A percentile compares a stretch with the other conserved stretches of the same genome.
Conservation (phyloP, 2,113 vertebrate species). For the Cyprinus carpio region DNA sequence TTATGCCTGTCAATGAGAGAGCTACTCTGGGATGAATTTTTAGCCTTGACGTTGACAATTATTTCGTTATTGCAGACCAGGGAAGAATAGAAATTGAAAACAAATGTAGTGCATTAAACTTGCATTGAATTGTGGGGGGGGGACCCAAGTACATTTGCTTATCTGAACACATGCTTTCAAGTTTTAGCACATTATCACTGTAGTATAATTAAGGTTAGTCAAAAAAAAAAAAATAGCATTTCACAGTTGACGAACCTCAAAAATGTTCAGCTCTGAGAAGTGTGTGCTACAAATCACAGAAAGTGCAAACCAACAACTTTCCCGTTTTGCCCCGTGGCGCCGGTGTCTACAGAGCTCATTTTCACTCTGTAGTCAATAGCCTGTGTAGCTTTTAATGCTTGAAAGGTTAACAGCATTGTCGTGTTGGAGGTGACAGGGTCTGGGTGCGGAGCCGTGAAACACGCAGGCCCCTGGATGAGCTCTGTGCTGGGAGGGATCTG, state of each 20-base stretch:
- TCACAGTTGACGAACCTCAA: not conserved
- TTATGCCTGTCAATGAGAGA: not conserved
- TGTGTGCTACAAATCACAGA: slow-evolving; percentile 6
- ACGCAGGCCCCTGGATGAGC: slow-evolving; percentile 60
- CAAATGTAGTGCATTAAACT: not conserved
- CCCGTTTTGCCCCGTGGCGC: not conserved
- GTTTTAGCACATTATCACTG: not conserved
- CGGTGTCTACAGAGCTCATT: slow-evolving; percentile 25
- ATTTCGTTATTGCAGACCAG: not conserved
- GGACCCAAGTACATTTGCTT: not conserved
- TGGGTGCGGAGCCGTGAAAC: slow-evolving; percentile 38
- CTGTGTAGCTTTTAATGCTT: slow-evolving; percentile 28
- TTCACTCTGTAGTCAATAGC: slow-evolving; percentile 28
- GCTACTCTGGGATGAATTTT: not conserved
- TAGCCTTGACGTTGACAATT: not conserved
- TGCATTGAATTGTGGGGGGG: too few species aligned
- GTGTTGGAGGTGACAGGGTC: slow-evolving; percentile 45
- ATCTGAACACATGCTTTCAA: not conserved
- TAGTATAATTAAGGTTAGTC: slow-evolving; percentile 14
- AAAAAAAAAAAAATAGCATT: not conserved
- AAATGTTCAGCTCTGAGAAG: not conserved
- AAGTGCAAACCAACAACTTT: slow-evolving; percentile 9
- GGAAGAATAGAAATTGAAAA: not conserved
- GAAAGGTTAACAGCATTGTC: slow-evolving; percentile 53
- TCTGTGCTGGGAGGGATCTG: slow-evolving; percentile 64